Evolutionary conservation across 2,797 vertebrate species (phyloP), one percentile per base, ranked within the genome.

Genomic region (Peromyscus attwateri): DNA sequence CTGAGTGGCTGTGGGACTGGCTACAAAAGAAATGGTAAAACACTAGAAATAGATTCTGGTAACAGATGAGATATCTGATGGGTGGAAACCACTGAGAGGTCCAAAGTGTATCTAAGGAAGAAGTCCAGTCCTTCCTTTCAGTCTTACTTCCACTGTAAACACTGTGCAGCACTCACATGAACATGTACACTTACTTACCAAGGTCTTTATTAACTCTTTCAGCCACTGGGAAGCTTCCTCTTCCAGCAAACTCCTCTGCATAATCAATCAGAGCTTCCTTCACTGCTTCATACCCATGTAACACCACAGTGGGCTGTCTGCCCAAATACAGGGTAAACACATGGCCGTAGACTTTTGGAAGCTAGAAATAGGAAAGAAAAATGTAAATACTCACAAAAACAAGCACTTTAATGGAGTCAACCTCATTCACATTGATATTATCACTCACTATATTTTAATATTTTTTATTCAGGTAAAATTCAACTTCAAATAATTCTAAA

Each of bases 281-380:
- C 46, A 98, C 91, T 0, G 92, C 97, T 40, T 98, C 52, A 46
- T 98, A 97, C 0, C 98, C 98, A 46, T 96, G 55, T 0, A 98
- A 34, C 7, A 98, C 96, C 79, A 98, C 97, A 1, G 52, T 3
- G 12, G 97, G 98, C 73, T 27, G 19, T n/a, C 17, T 55, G 19
- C 98, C 97, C 4, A 98, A n/a, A n/a, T 97, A 98, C n/a, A 98
- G 5, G 11, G 98, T 98, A 80, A 97, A 98, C 43, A 98, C 96
- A 0, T 97, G 97, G 66, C 98, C 98, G 46, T 97, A 97, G 25
- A 37, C 55, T 89, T 98, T 97, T 34, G 97, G 96, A 4, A 98
- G 29, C 98, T 98, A 76, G 3, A 79, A 89, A 84, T 1, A 43
- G 3, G 2, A 70, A 49, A 14, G 5, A 46, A 71, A 37, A 71